Base-by-base conservation (phyloP, 2,888 invertebrate genomes). In the Candidula unifasciata region DNA sequence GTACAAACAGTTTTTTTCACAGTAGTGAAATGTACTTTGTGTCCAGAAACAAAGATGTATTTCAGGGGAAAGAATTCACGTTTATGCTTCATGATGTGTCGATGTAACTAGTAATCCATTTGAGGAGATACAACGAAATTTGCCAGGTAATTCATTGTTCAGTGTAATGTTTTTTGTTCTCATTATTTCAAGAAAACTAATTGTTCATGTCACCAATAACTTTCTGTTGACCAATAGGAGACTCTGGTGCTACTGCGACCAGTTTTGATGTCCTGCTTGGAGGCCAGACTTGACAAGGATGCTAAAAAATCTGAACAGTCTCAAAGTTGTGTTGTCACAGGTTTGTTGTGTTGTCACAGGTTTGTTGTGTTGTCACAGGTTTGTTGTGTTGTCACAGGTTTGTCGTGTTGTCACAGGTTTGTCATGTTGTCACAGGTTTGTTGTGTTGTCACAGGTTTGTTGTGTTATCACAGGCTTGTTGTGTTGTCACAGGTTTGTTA, bases 241-340 rank as follows among this genome's bases (percentile, higher is more conserved):
- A n/a, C 57, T 0, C 18, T 83, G 60, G 52, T 21, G 30, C 44
- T 83, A 24, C 2, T 83, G 69, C 52, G 71, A 64, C 79, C 83
- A 57, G 18, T 73, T 0, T 27, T 83, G 21, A 30, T 73, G 68
- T 57, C 78, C 24, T 78, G 60, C 18, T 2, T 78, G 16, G 79
- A 44, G 30, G 16, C 24, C 30, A 71, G n/a, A 30, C 24, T 24
- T 21, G 73, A 73, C 16, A 18, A 24, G 37, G 79, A 69, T 10
- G 5, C 27, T 3, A 71, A 73, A 30, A 83, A 79, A 69, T 33
- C 57, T 8, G 52, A 33, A 16, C 64, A 76, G 54, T 82, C 77
- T 6, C 66, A 68, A 35, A 76, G 44, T n/a, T 82, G 76, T 77
- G 24, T 83, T 73, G 44, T 83, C 6, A 83, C 83, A 64, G 82